Evolutionary conservation across 1,140 invertebrate genomes (phyloP).

Genomic region (Campoletis sonorensis): DNA sequence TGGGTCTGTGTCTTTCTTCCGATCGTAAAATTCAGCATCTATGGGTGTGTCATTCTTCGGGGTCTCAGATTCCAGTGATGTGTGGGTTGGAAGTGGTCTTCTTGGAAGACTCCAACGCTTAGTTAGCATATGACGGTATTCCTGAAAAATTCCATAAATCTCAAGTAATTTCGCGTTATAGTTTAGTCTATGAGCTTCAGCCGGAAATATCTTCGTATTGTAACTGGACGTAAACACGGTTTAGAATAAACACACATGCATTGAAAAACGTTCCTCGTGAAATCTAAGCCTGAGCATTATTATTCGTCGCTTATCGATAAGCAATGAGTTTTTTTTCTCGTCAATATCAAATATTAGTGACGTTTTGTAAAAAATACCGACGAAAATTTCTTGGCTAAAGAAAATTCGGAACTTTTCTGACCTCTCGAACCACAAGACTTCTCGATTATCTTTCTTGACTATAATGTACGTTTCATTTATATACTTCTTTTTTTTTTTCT

Average conservation of each 20-base stretch:
- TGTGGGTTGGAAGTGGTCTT: slow-evolving; percentile 30
- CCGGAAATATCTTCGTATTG: slow-evolving; percentile 27
- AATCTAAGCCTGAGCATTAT: not conserved
- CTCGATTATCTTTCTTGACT: slow-evolving; percentile 41
- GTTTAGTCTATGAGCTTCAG: slow-evolving; percentile 49
- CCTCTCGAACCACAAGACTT: slow-evolving; percentile 22
- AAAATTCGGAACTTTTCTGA: slow-evolving; percentile 26
- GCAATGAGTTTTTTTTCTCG: not conserved
- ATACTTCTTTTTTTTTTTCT: slow-evolving; percentile 32
- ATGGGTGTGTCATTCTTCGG: not conserved
- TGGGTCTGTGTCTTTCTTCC: slow-evolving; percentile 1
- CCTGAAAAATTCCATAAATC: slow-evolving; percentile 40
- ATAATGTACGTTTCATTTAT: slow-evolving; percentile 36
- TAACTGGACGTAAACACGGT: slow-evolving; percentile 36
- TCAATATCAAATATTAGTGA: not conserved
- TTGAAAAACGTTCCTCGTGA: not conserved
- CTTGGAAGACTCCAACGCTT: slow-evolving; percentile 30
- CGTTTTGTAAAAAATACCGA: not conserved
- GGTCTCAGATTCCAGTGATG: slow-evolving; percentile 14
- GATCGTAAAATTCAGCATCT: slow-evolving; percentile 26
- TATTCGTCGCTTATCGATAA: not conserved
- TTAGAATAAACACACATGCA: not conserved
- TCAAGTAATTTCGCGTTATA: slow-evolving; percentile 24
- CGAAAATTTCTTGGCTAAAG: not conserved
- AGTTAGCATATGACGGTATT: not conserved